Base-by-base conservation (phyloP, 2,113 vertebrate species). In the Caretta caretta region DNA sequence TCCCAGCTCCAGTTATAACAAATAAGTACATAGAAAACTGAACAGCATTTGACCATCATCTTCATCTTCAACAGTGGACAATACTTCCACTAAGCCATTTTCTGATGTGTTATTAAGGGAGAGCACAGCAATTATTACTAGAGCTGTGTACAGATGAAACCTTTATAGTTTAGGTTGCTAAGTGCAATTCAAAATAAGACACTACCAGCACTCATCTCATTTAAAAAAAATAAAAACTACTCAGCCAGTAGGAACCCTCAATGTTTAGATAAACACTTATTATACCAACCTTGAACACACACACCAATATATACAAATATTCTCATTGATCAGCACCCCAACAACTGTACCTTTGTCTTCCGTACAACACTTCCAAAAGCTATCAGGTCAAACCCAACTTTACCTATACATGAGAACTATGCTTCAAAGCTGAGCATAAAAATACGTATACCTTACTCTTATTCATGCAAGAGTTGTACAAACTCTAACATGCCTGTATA, bases 311-410 rank as follows among this genome's bases (percentile, higher is more conserved):
- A 51, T 49, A 49, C 0, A 2, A 2, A 76, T 29, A 35, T 0
- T 0, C 54, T 78, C 48, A 78, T 31, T 25, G 4, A 7, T 0
- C 4, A 8, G 5, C 94, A 27, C 82, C 19, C 48, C 59, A 25
- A 42, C n/a, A 83, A 49, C 0, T 80, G 27, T 54, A 0, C 0
- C 8, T 53, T 84, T 27, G 24, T 17, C 8, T 78, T 2, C 2
- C 54, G 38, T 79, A 62, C 35, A 46, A 19, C 4, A 1, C 42
- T 92, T 85, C 50, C 22, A 65, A 31, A 1, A 14, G 20, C 6
- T 78, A 38, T 49, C 38, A 78, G 42, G 80, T 6, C 11, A 89
- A 89, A 65, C 75, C 3, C 11, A 85, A 29, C 11, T 72, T 80
- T 86, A 42, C 14, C 27, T 46, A 5, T 75, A 24, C 31, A 42